Percentiles rank a stretch among this genome's conserved stretches.
Evolutionary conservation across 2,888 invertebrate species (phyloP).

Genomic region (Selenia dentaria): DNA sequence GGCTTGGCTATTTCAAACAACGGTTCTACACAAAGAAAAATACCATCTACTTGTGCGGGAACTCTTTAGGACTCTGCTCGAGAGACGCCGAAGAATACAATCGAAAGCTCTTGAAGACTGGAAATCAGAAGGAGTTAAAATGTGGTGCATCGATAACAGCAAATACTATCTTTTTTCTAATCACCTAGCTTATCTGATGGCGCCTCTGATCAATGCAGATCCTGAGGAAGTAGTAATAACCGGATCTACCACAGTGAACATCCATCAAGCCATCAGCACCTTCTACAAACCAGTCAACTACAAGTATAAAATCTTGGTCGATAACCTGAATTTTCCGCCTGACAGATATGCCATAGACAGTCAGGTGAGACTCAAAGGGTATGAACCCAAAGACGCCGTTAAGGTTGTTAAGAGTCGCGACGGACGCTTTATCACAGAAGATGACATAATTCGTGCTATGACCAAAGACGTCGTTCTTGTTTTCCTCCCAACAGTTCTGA

Average conservation of each 20-base stretch:
- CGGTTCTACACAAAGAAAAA: constrained; percentile 61
- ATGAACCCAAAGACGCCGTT: constrained; percentile 60
- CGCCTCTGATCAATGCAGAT: constrained; percentile 61
- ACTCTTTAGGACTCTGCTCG: constrained; percentile 67
- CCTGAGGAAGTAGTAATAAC: constrained; percentile 57
- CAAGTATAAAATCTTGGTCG: constrained; percentile 67
- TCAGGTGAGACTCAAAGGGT: constrained; percentile 64
- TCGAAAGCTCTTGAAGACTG: constrained; percentile 50
- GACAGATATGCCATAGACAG: constrained; percentile 72
- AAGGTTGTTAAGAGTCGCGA: constrained; percentile 59
- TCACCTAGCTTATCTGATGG: constrained; percentile 57
- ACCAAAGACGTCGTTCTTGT: constrained; percentile 63
- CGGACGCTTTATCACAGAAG: constrained; percentile 55
- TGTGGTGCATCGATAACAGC: constrained; percentile 58
- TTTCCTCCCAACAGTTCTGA: constrained; percentile 62
- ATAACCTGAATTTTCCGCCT: constrained; percentile 69
- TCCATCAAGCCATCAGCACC: constrained; percentile 67
- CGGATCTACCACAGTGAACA: constrained; percentile 59
- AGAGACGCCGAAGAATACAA: constrained; percentile 60
- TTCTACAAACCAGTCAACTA: constrained; percentile 63
- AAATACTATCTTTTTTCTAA: constrained; percentile 63
- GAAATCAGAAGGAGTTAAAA: constrained; percentile 64
- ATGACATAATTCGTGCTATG: constrained; percentile 65
- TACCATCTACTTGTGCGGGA: constrained; percentile 67
- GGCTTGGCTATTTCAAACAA: constrained; percentile 54